Conservation (phyloP, 2,113 vertebrate genomes). For the Pseudorasbora parva region DNA sequence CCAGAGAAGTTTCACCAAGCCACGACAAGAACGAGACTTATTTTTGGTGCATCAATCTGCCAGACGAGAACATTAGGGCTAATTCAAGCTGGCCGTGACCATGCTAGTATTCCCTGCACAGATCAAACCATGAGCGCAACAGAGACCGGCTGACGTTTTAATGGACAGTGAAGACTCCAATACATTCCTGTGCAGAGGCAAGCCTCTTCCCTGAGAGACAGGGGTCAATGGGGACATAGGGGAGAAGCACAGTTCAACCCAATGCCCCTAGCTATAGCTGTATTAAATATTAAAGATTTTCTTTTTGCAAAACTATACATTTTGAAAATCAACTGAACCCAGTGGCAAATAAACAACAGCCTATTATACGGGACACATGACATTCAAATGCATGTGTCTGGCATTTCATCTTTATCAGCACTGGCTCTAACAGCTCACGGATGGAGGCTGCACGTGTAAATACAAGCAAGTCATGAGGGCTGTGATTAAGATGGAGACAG, state of each 20-base stretch:
- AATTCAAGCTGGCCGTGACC: slow-evolving; percentile 19
- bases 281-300: not conserved
- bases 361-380: not conserved
- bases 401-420: slow-evolving; percentile 37
- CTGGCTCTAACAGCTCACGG: slow-evolving; percentile 11
- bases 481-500: slow-evolving; percentile 48
- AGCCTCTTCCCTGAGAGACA: slow-evolving; percentile 23
- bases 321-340: not conserved
- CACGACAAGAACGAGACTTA: not conserved
- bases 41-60: not conserved
- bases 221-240: not conserved
- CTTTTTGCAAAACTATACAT: no score
- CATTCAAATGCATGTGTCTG: slow-evolving; percentile 9
- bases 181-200: slow-evolving; percentile 44
- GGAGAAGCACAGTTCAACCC: not conserved
- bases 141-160: slow-evolving; percentile 16
- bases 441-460: slow-evolving; percentile 44
- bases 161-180: slow-evolving; percentile 9
- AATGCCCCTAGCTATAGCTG: not conserved
- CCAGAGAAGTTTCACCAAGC: not conserved
- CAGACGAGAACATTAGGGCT: slow-evolving; percentile 9
- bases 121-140: slow-evolving; percentile 6
- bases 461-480: slow-evolving; percentile 40
- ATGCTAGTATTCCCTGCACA: slow-evolving; percentile 9
- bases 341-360: not conserved